A percentile compares a stretch with the other conserved stretches of the same genome.
Evolutionary conservation across 2,797 vertebrate genomes (phyloP).

Genomic region (Pelochelys cantorii): DNA sequence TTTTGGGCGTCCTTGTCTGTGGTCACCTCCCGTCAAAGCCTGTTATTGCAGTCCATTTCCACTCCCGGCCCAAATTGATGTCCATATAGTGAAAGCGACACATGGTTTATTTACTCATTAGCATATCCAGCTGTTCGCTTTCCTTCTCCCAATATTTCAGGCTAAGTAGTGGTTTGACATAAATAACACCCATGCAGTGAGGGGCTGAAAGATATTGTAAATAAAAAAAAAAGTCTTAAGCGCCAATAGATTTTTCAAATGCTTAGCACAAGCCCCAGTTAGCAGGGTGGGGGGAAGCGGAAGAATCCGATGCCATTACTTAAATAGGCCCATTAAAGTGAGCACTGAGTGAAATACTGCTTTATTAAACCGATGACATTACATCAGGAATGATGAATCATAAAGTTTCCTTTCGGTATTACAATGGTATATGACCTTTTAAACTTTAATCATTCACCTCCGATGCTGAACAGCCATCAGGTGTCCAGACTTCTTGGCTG

Average conservation of each 20-base stretch:
- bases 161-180: constrained; percentile 74
- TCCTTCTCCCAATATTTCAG: constrained; percentile 75
- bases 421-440: constrained; percentile 65
- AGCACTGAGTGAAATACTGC: constrained; percentile 71
- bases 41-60: constrained; percentile 14
- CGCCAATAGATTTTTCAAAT: constrained; percentile 55
- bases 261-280: constrained; percentile 42
- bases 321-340: constrained; percentile 77
- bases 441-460: constrained; percentile 71
- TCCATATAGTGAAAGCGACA: constrained; percentile 73
- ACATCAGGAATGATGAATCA: constrained; percentile 78
- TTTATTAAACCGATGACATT: constrained; percentile 80
- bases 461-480: constrained; percentile 58
- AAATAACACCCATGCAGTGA: constrained; percentile 72
- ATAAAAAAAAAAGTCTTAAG: constrained; percentile 57
- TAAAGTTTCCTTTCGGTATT: constrained; percentile 75
- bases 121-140: constrained; percentile 78
- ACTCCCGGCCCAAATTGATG: constrained; percentile 67
- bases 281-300: constrained; percentile 50
- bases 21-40: constrained; percentile 49
- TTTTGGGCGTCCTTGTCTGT: constrained; percentile 65
- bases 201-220: constrained; percentile 71
- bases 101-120: constrained; percentile 78
- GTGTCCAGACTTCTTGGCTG: constrained; percentile 59
- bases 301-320: constrained; percentile 56